These are phyloP conservation scores for Sciurus niger DNA, from an alignment of 2,113 vertebrate species.

Conservation along the genomic window DNA sequence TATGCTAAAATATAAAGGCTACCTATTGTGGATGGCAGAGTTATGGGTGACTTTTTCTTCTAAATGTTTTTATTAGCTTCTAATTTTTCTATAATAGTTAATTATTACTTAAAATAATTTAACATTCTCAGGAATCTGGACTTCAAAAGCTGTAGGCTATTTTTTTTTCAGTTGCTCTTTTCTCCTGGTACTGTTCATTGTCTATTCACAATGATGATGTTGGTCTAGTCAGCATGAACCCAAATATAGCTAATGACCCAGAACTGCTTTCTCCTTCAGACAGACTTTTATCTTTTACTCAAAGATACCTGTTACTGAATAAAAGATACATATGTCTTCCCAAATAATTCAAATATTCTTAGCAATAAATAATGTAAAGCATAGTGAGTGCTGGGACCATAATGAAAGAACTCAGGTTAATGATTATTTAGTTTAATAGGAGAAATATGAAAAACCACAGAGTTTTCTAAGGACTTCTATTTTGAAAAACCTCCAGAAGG, in stretches of 20 bases:
- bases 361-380: constrained; percentile 34
- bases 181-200: background rate
- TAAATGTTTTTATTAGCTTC: constrained; percentile 31
- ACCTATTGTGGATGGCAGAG: background rate
- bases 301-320: background rate
- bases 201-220: background rate
- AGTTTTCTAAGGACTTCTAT: background rate
- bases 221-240: background rate
- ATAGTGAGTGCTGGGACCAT: background rate
- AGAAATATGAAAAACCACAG: background rate
- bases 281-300: background rate
- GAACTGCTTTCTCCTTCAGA: constrained; percentile 5
- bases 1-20: constrained; percentile 1
- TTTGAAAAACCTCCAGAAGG: background rate
- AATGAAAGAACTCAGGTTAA: constrained; percentile 22
- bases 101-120: constrained; percentile 7
- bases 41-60: background rate
- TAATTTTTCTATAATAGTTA: background rate
- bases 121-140: constrained; percentile 35
- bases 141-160: background rate
- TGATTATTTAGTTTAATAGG: background rate
- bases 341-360: constrained; percentile 21
- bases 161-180: background rate
- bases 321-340: background rate
- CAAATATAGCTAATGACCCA: background rate